Evolutionary conservation across 1,140 invertebrate genomes (phyloP), one percentile per base, ranked within the genome.

Genomic region (Lordiphosa collinella): DNA sequence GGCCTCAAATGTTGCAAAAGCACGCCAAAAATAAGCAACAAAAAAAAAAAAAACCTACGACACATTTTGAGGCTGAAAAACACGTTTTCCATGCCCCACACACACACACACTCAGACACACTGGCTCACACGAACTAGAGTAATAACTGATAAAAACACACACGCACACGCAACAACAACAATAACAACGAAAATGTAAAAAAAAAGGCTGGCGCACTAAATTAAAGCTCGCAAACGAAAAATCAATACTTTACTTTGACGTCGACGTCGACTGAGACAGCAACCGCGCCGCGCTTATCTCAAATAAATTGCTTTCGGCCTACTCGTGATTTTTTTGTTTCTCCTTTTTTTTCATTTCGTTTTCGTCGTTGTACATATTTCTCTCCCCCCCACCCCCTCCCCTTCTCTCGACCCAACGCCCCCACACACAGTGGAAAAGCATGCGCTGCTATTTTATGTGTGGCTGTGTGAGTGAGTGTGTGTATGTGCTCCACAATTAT

Each of bases 301-400:
- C 68, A 85, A 78, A 85, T 78, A 73, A 84, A 84, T 84, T 85
- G 79, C 78, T 84, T 84, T 84, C 78, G 78, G 79, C 78, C 78
- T 84, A 84, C 79, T 84, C 72, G 79, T 78, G 78, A 84, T 84
- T 85, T 76, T 74, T 48, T 68, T 71, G 34, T 41, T 50, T 9
- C 25, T 51, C 34, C 40, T 12, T 13, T 34, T 52, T 71, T 54
- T 38, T 61, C 53, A 31, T 58, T 69, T 65, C 53, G 32, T 67
- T 74, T 68, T 79, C 55, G 43, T 55, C 46, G 50, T 46, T 73
- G 55, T 66, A 80, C 53, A 58, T 70, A 66, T 74, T 55, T 62
- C 49, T 59, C 49, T 14, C 31, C 11, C 37, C 16, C 18, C 34
- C 9, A 8, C 11, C 31, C 8, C 25, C 41, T 10, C 16, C 43